phyloP scores from a whole-genome alignment of 2,797 vertebrate genomes.

The Octomys mimax region DNA sequence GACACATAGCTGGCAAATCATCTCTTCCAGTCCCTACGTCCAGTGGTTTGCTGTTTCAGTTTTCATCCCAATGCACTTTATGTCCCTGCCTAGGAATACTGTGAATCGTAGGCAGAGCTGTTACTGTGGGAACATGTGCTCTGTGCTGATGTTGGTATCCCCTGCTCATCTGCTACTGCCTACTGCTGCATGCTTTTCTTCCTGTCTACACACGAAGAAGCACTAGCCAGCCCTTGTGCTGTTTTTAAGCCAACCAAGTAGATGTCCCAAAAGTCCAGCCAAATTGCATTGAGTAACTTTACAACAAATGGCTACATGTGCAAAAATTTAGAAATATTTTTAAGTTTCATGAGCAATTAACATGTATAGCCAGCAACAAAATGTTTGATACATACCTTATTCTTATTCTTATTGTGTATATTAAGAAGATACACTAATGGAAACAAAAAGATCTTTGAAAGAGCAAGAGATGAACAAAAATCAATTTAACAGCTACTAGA shows the following conservation, averaged over 20 bases:
- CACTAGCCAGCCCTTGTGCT: neutral
- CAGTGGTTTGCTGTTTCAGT: neutral
- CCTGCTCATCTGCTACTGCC: accelerated
- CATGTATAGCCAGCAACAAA: constrained; percentile 33
- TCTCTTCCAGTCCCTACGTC: neutral
- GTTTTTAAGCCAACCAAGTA: neutral
- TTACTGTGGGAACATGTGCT: accelerated
- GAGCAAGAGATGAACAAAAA: too few relatives aligned
- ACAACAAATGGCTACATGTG: neutral
- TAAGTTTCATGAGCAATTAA: constrained; percentile 47
- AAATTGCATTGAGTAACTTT: neutral
- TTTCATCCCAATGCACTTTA: neutral
- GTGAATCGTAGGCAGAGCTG: neutral
- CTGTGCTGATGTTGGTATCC: accelerated
- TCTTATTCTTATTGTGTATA: neutral
- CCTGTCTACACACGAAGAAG: accelerated
- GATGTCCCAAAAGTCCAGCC: neutral
- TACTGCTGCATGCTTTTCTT: accelerated
- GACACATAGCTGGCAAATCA: neutral
- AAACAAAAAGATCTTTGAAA: too few relatives aligned
- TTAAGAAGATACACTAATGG: constrained; percentile 42
- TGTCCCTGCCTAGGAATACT: neutral
- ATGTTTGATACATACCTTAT: neutral
- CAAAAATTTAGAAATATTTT: neutral
- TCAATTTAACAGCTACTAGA: too few relatives aligned